Evolutionary conservation across 1,140 invertebrate species (phyloP).

Genomic region (Monomorium pharaonis): DNA sequence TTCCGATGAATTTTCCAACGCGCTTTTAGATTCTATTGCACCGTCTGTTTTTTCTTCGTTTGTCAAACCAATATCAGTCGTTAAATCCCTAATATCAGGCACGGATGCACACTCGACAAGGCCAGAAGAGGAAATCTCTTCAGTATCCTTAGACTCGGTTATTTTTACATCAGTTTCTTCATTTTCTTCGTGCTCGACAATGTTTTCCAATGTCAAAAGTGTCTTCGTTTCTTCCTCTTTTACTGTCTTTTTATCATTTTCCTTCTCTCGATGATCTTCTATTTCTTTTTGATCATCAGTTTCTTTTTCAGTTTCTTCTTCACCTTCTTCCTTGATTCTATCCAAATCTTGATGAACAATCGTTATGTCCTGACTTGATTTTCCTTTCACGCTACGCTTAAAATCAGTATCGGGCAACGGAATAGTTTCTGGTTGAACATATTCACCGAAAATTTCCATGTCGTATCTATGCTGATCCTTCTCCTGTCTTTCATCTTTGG

Average conservation of each 20-base stretch:
- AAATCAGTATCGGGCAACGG: conserved; percentile 60
- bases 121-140: background rate
- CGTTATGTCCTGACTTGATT: conserved; percentile 62
- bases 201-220: background rate
- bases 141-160: background rate
- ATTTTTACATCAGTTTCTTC: background rate
- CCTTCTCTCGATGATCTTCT: conserved; percentile 63
- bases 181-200: background rate
- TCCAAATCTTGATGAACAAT: conserved; percentile 73
- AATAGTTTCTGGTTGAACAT: conserved; percentile 47
- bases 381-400: conserved; percentile 63
- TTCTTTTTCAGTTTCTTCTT: conserved; percentile 37
- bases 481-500: background rate
- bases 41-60: background rate
- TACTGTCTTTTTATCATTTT: conserved; percentile 38
- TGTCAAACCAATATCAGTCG: background rate
- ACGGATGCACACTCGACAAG: background rate
- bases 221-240: background rate
- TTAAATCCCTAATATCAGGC: background rate
- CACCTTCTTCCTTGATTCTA: conserved; percentile 77
- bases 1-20: conserved; percentile 47
- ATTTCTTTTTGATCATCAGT: background rate
- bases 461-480: background rate
- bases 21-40: background rate
- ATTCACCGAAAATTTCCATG: conserved; percentile 58